These are phyloP conservation scores for Cichlasoma orientale DNA, from an alignment of 2,797 vertebrate genomes.

Conservation along the genomic window DNA sequence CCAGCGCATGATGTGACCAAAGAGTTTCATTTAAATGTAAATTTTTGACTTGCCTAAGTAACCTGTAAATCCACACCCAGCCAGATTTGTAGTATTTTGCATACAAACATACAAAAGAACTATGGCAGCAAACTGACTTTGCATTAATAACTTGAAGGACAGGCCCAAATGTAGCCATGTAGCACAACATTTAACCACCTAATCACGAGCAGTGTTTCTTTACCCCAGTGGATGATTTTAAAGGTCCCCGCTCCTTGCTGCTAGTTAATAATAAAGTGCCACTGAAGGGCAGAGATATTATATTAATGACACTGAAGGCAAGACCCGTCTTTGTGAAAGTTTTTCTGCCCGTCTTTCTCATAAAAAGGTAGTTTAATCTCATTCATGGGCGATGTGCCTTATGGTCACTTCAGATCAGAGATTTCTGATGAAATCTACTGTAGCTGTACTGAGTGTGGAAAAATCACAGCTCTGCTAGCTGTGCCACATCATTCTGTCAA, in stretches of 20 bases:
- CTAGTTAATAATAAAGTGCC: constrained; percentile 38
- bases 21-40: constrained; percentile 69
- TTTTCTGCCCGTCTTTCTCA: neutral
- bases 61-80: neutral
- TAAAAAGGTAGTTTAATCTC: constrained; percentile 33
- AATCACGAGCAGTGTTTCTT: neutral
- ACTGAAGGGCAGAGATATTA: constrained; percentile 23
- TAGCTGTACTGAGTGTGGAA: neutral
- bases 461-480: neutral
- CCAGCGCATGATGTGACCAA: constrained; percentile 25
- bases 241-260: constrained; percentile 9
- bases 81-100: neutral
- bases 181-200: neutral
- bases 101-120: constrained; percentile 16
- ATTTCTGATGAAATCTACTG: neutral
- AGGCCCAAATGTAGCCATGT: neutral
- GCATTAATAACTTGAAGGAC: neutral
- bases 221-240: neutral
- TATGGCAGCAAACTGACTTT: neutral
- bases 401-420: constrained; percentile 20
- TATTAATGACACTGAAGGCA: constrained; percentile 30
- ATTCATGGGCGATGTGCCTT: constrained; percentile 32
- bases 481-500: neutral
- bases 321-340: neutral
- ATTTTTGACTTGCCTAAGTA: constrained; percentile 31